These are phyloP conservation scores for Platycheirus albimanus DNA, from an alignment of 2,888 invertebrate species.

Conservation along the genomic window DNA sequence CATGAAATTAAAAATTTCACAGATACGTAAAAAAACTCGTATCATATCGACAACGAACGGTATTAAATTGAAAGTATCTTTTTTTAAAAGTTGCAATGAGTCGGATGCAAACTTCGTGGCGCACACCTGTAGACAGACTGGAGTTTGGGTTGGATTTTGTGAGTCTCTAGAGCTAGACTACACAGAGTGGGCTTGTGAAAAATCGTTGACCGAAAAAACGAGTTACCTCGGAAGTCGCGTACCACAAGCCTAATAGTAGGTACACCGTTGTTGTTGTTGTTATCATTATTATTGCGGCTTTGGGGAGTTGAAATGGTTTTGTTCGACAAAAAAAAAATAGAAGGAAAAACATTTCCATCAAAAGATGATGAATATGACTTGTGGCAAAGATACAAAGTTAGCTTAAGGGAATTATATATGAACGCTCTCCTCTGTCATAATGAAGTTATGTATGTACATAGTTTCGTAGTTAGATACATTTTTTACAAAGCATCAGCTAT, in stretches of 20 bases:
- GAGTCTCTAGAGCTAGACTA: background rate
- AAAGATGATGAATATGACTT: conserved; percentile 56
- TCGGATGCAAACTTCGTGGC: conserved; percentile 34
- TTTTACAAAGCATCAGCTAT: background rate
- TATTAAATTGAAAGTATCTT: conserved; percentile 31
- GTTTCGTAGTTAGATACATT: no score
- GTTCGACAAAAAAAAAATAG: no score
- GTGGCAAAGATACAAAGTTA: conserved; percentile 50
- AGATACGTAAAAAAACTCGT: conserved; percentile 13
- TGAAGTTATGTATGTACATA: conserved; percentile 11
- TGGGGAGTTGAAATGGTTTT: conserved; percentile 23
- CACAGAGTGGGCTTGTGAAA: conserved; percentile 34
- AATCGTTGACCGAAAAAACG: conserved; percentile 54
- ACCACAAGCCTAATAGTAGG: background rate
- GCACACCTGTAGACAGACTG: conserved; percentile 40
- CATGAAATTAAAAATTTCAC: conserved; percentile 6
- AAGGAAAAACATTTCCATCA: conserved; percentile 28
- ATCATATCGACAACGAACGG: conserved; percentile 18
- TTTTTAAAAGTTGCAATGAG: background rate
- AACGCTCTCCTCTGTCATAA: background rate
- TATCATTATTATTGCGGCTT: background rate
- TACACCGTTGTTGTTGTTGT: background rate
- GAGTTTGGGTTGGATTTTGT: conserved; percentile 24
- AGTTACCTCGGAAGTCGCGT: conserved; percentile 38
- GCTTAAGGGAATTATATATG: conserved; percentile 43